These are phyloP conservation scores for Amphiprion ocellaris DNA, from an alignment of 2,113 vertebrate species.

Conservation along the genomic window DNA sequence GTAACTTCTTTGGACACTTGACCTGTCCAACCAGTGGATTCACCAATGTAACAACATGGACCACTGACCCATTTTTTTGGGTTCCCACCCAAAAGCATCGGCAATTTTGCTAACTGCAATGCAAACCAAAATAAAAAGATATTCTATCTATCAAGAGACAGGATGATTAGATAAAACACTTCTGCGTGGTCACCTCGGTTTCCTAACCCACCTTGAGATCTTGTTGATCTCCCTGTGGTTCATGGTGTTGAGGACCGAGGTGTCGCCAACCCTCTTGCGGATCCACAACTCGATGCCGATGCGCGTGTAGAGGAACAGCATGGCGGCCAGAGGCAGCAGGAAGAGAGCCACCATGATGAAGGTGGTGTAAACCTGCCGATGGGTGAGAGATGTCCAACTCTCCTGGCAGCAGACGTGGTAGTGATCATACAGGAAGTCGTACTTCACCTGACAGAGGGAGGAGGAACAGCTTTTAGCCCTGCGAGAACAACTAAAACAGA, in stretches of 20 bases:
- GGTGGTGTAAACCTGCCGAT: conserved; percentile 84
- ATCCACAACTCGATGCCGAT: conserved; percentile 88
- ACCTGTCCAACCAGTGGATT: too few species aligned
- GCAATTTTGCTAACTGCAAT: too few species aligned
- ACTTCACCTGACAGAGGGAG: conserved; percentile 83
- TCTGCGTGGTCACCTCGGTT: too few species aligned
- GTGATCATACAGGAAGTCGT: conserved; percentile 88
- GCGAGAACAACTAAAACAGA: background rate
- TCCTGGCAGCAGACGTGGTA: conserved; percentile 89
- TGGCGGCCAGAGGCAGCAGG: conserved; percentile 84
- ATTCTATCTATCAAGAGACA: too few species aligned
- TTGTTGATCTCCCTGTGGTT: conserved; percentile 87
- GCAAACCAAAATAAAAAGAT: too few species aligned
- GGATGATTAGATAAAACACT: too few species aligned
- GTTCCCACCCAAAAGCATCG: too few species aligned
- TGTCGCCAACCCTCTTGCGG: conserved; percentile 86
- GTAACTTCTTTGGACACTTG: too few species aligned
- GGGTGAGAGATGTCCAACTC: conserved; percentile 79
- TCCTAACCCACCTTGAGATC: conserved; percentile 80
- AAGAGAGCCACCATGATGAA: conserved; percentile 89
- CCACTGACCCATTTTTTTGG: too few species aligned
- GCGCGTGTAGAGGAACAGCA: conserved; percentile 87
- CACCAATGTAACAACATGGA: too few species aligned
- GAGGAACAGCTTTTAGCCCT: background rate
- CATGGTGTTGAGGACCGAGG: conserved; percentile 85